Percentiles rank a stretch among this genome's conserved stretches.
Conservation (phyloP, 2,113 vertebrate species). For the Monarcha castaneiventris region DNA sequence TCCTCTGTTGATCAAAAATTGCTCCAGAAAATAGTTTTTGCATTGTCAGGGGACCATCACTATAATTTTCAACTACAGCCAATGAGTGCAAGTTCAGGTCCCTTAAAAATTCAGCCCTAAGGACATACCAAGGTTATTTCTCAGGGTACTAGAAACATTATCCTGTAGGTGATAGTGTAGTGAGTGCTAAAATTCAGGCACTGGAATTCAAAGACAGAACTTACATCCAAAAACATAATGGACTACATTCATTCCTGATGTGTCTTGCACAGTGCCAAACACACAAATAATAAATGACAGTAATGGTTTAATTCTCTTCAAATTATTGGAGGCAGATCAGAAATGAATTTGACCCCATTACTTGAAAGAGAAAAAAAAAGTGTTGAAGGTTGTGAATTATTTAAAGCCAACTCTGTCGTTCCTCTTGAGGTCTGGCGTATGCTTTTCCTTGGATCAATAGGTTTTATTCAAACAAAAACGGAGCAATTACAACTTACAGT, state of each 20-base stretch:
- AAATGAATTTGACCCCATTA: slow-evolving; percentile 36
- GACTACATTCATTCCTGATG: not conserved
- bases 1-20: not conserved
- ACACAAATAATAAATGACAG: slow-evolving; percentile 51
- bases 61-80: not conserved
- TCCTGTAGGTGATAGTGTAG: not conserved
- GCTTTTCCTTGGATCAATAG: slow-evolving; percentile 55
- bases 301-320: slow-evolving; percentile 51
- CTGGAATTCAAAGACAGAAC: not conserved
- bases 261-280: not conserved
- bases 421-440: not conserved
- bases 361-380: slow-evolving; percentile 14
- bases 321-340: slow-evolving; percentile 46
- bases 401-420: slow-evolving; percentile 19
- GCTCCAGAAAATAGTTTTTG: not conserved
- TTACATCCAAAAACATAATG: not conserved
- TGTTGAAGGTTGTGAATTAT: slow-evolving; percentile 45
- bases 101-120: not conserved
- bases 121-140: not conserved
- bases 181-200: not conserved
- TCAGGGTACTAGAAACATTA: not conserved
- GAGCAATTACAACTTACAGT: not conserved
- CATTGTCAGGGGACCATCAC: not conserved
- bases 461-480: slow-evolving; percentile 38
- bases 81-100: not conserved